phyloP scores from a whole-genome alignment of 1,140 invertebrate species.

The Bombus sylvicola region DNA sequence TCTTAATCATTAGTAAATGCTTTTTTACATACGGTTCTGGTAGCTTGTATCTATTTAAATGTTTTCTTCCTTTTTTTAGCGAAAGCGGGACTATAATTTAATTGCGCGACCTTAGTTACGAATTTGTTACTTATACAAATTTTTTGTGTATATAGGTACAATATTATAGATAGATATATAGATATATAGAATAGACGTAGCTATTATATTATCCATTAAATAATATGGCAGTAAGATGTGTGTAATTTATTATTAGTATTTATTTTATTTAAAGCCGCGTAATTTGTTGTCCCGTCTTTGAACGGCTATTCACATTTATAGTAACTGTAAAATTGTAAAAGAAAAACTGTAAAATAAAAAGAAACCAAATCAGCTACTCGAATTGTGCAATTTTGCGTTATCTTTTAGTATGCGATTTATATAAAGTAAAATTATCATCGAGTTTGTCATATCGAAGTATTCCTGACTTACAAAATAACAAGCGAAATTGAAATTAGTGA shows the following conservation, averaged over 20 bases:
- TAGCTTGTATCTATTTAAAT: not conserved
- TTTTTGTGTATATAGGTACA: no score
- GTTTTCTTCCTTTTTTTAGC: not conserved
- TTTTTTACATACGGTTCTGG: not conserved
- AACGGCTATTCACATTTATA: no score
- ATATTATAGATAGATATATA: no score
- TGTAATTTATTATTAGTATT: no score
- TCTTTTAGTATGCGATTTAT: not conserved
- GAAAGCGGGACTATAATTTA: not conserved
- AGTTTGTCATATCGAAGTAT: not conserved
- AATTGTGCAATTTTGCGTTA: not conserved
- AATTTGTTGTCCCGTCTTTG: no score
- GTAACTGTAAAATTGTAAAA: no score
- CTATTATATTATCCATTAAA: no score
- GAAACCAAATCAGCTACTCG: no score
- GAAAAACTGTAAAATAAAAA: no score
- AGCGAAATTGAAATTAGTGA: not conserved
- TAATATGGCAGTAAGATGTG: no score
- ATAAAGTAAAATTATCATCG: not conserved
- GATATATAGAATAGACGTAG: no score
- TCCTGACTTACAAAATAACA: not conserved
- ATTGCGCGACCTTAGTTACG: not conserved
- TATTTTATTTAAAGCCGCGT: no score
- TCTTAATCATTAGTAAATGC: not conserved
- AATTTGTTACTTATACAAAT: not conserved